Evolutionary conservation across 2,113 vertebrate species (phyloP).

Genomic region (Cariama cristata): DNA sequence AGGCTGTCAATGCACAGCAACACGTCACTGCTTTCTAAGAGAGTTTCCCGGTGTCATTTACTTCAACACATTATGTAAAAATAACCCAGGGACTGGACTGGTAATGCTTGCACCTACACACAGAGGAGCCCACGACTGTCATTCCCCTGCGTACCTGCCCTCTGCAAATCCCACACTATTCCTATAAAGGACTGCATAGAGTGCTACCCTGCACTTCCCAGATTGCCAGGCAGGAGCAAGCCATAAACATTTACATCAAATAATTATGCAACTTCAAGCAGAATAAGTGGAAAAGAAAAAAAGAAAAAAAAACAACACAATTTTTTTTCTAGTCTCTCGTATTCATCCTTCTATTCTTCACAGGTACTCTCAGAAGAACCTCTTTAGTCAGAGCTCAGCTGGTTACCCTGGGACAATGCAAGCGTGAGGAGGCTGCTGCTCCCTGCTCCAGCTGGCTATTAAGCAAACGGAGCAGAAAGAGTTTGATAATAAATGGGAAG

Average conservation of each 20-base stretch:
- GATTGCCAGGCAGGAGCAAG: neutral
- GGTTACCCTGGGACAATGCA: neutral
- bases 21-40: neutral
- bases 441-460: neutral
- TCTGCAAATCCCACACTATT: conserved; percentile 11
- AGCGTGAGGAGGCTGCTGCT: neutral
- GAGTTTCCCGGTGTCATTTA: neutral
- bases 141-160: neutral
- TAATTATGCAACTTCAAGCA: neutral
- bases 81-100: neutral
- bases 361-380: neutral
- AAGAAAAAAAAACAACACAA: neutral
- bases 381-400: accelerated
- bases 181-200: neutral
- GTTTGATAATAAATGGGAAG: neutral
- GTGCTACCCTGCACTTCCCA: neutral
- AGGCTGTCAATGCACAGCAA: neutral
- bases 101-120: neutral
- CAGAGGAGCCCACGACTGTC: neutral
- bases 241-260: neutral
- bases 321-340: neutral
- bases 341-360: neutral
- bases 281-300: neutral
- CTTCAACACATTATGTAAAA: conserved; percentile 8
- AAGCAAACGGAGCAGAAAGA: neutral